Conservation (phyloP, 2,113 vertebrate genomes). For the Plectropomus leopardus region DNA sequence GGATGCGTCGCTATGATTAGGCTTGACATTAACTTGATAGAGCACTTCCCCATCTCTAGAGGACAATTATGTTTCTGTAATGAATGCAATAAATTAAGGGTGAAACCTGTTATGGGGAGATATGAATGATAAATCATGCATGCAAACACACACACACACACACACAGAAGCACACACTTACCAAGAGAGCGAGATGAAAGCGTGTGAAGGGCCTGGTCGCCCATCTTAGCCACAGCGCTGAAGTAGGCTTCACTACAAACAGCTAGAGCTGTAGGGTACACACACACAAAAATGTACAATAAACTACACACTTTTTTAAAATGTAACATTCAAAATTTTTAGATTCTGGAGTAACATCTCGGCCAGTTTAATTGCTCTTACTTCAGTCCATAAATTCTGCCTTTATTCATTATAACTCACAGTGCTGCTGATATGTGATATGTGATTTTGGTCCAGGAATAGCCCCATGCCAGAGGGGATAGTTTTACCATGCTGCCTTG, state of each 20-base stretch:
- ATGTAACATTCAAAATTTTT: background rate
- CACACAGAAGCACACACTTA: constrained; percentile 77
- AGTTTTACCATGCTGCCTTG: constrained; percentile 50
- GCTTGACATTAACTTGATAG: constrained; percentile 9
- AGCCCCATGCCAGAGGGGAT: constrained; percentile 39
- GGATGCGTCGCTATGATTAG: background rate
- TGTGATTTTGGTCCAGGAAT: constrained; percentile 56
- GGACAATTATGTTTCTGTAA: background rate
- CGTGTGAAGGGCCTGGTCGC: constrained; percentile 92
- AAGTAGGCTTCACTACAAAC: constrained; percentile 93
- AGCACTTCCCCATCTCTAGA: constrained; percentile 5
- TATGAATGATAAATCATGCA: constrained; percentile 17
- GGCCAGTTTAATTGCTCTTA: background rate
- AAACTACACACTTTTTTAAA: background rate
- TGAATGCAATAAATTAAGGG: constrained; percentile 16
- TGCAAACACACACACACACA: constrained; percentile 30
- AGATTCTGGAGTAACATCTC: background rate
- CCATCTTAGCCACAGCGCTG: constrained; percentile 92
- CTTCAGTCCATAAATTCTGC: constrained; percentile 8
- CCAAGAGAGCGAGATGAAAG: constrained; percentile 91
- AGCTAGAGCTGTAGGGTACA: constrained; percentile 84
- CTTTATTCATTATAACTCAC: constrained; percentile 18
- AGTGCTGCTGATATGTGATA: constrained; percentile 55
- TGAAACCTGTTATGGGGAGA: constrained; percentile 14
- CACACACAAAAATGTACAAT: constrained; percentile 3